Evolutionary conservation across 1,140 invertebrate species (phyloP).

Genomic region (Scaptomyza hsui): DNA sequence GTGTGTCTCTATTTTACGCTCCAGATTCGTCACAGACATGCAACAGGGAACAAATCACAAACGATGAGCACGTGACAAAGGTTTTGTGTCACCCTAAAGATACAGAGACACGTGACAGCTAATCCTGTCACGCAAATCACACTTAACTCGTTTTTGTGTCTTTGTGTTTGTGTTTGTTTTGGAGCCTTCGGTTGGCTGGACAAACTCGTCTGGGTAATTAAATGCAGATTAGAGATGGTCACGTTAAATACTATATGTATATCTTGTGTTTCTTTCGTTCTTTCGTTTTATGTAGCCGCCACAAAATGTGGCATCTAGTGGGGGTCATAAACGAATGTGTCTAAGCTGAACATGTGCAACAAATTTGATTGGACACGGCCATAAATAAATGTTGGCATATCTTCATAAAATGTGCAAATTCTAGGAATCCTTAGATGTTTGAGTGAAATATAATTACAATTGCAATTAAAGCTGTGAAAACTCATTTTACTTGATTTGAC

Average conservation of each 20-base stretch:
- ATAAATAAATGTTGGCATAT: conserved; percentile 9
- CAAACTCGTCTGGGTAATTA: conserved; percentile 33
- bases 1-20: background rate
- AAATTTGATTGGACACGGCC: conserved; percentile 28
- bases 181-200: background rate
- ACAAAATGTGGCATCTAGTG: conserved; percentile 10
- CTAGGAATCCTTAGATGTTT: background rate
- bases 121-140: conserved; percentile 53
- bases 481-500: too few species aligned
- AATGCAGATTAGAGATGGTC: conserved; percentile 48
- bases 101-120: conserved; percentile 44
- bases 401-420: conserved; percentile 5
- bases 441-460: too few species aligned
- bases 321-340: conserved; percentile 11
- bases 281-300: conserved; percentile 5
- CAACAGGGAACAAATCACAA: conserved; percentile 23
- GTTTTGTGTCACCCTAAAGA: conserved; percentile 20
- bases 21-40: conserved; percentile 11
- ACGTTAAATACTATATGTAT: conserved; percentile 35
- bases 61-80: conserved; percentile 50
- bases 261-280: background rate
- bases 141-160: conserved; percentile 33
- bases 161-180: background rate
- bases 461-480: too few species aligned
- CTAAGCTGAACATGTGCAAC: conserved; percentile 7